phyloP scores from a whole-genome alignment of 2,888 invertebrate genomes.

The Anagyrus pseudococci region DNA sequence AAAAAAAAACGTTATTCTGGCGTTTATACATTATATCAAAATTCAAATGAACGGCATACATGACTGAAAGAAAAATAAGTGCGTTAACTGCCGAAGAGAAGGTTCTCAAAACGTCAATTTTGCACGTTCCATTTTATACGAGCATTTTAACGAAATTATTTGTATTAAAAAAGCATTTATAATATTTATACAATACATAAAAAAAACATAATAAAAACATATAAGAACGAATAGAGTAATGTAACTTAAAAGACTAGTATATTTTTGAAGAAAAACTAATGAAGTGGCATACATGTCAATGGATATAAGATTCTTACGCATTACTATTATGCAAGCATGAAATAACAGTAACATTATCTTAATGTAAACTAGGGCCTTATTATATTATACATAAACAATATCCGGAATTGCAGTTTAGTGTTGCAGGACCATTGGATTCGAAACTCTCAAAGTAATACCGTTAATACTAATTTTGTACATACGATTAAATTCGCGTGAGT shows the following conservation, averaged over 20 bases:
- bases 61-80: not conserved
- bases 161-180: constrained; percentile 46
- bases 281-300: too few relatives aligned
- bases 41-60: too few relatives aligned
- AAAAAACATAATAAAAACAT: constrained; percentile 13
- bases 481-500: constrained; percentile 24
- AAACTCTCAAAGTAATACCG: constrained; percentile 30
- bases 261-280: constrained; percentile 45
- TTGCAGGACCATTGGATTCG: constrained; percentile 36
- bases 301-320: constrained; percentile 26
- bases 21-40: too few relatives aligned
- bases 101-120: constrained; percentile 32
- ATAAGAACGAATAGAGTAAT: constrained; percentile 35
- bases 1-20: too few relatives aligned
- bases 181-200: constrained; percentile 40
- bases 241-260: constrained; percentile 43
- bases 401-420: constrained; percentile 9
- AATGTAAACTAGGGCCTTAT: constrained; percentile 44
- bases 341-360: constrained; percentile 33
- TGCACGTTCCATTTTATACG: constrained; percentile 43
- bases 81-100: constrained; percentile 31
- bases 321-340: constrained; percentile 6
- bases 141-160: constrained; percentile 47
- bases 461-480: constrained; percentile 36
- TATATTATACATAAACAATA: constrained; percentile 30